Evolutionary conservation across 2,113 vertebrate genomes (phyloP).

Genomic region (Sus scrofa): T2T-Sscrofa CM000817.6:27330001-27330500

Average conservation of each 20-base stretch:
- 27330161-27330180: neutral
- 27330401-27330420: neutral
- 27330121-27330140: neutral
- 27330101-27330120: neutral
- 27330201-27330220: neutral
- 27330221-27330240: neutral
- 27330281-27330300: neutral
- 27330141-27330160: neutral
- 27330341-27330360: neutral
- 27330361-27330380: neutral
- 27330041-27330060: neutral
- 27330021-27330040: neutral
- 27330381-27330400: neutral
- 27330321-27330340: neutral
- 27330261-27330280: neutral
- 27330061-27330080: neutral
- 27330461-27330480: neutral
- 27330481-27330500: neutral
- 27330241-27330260: neutral
- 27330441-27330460: neutral
- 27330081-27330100: neutral
- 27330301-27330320: neutral
- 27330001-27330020: neutral
- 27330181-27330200: neutral
- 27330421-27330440: neutral